These are phyloP conservation scores for Lagodon rhomboides DNA, from an alignment of 2,797 vertebrate species.

Conservation along the genomic window DNA sequence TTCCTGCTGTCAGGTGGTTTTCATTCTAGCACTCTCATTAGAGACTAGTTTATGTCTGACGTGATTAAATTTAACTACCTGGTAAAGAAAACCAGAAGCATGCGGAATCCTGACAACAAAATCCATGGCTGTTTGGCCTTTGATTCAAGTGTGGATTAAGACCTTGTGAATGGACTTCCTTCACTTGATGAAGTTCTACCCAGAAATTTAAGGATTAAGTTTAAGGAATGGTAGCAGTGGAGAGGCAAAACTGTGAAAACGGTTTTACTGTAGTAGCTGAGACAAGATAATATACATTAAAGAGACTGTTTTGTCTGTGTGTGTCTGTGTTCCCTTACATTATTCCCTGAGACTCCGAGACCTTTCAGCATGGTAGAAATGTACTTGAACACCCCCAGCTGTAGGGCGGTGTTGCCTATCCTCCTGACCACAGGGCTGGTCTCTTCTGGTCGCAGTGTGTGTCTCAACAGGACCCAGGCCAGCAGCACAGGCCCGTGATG, in stretches of 20 bases:
- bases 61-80: conserved; percentile 33
- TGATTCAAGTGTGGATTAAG: not conserved
- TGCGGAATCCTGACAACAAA: not conserved
- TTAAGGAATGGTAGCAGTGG: not conserved
- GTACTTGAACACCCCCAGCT: conserved; percentile 94
- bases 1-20: conserved; percentile 22
- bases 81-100: conserved; percentile 26
- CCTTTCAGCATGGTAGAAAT: conserved; percentile 92
- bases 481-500: conserved; percentile 94
- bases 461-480: conserved; percentile 96
- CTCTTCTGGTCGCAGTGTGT: conserved; percentile 92
- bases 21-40: conserved; percentile 39
- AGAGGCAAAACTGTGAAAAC: not conserved
- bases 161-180: not conserved
- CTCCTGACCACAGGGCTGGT: conserved; percentile 87
- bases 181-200: not conserved
- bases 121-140: not conserved
- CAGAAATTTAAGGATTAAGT: not conserved
- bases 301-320: not conserved
- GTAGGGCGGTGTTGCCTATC: conserved; percentile 92
- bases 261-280: not conserved
- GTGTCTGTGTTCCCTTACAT: conserved; percentile 83
- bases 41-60: conserved; percentile 26
- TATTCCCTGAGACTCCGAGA: conserved; percentile 91
- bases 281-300: no score